Base-by-base conservation (phyloP, 2,113 vertebrate species). In the Odocoileus hemionus region DNA sequence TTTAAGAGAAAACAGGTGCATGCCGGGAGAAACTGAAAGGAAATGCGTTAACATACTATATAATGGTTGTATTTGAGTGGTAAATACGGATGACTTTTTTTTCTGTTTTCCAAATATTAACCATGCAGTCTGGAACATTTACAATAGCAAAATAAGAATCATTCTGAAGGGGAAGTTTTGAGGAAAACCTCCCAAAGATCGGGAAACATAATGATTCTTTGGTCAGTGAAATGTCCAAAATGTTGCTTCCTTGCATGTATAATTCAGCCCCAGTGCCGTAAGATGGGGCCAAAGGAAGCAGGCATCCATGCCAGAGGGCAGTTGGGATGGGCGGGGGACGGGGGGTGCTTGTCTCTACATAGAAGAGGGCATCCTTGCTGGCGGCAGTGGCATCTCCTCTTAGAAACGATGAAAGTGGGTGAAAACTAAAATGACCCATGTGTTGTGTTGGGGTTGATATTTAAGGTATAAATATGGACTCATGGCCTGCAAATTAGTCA, bases 91-190 rank as follows among this genome's bases (percentile, higher is more conserved):
- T 39, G 8, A 55, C 28, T 78, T 74, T 85, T 60, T 70, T 70
- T 43, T 86, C 55, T 89, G 21, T 45, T 84, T 52, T 60, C 78
- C 54, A 88, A 78, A 84, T 80, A 74, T 45, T 67, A 60, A 70
- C 50, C 11, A n/a, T 7, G 1, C 15, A 19, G 12, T 55, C 58
- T 86, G 52, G 6, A 23, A 70, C 33, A 92, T 70, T 88, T 86
- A 89, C 67, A 97, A 91, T 23, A 30, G 16, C 43, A 83, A 88
- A 45, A 86, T 6, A 85, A 17, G 25, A 39, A 19, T 86, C 39
- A 58, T 54, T 90, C 90, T 95, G 92, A 95, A 88, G 52, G 26
- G 60, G 57, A 95, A 67, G 13, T 89, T 89, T 89, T 84, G 33
- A 67, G 50, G 5, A 43, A 92, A 89, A 86, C 16, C 9, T 89